Base-by-base conservation (phyloP, 2,888 invertebrate genomes). In the Phorcus lineatus region DNA sequence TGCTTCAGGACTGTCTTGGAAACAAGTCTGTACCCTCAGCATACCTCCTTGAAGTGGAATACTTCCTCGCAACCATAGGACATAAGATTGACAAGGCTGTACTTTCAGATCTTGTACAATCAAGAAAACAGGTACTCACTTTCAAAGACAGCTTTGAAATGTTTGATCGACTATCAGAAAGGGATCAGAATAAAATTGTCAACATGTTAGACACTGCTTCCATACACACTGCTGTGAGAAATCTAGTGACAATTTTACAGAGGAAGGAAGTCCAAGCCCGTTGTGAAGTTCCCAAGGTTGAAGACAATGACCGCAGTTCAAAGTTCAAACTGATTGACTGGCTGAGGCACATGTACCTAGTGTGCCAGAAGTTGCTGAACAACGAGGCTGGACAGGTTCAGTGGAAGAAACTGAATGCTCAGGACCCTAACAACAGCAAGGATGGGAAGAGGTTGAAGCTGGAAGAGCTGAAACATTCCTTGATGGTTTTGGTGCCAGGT, bases 361-460 rank as follows among this genome's bases (percentile, higher is more conserved):
- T 31, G 6, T 70, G 70, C 19, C 70, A 70, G 19, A 70, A 31
- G 40, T 70, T 36, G 70, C 40, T 70, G 13, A 70, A 31, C 36
- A 19, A 70, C 31, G 19, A 19, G 19, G 19, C 16, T 17, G 70
- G 70, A 19, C 70, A 40, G 19, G 11, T 70, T 0, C 70, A 16
- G 40, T 70, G 70, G 70, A 36, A n/a, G n/a, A 36, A 31, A 36
- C 36, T 70, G 19, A 24, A 57, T 11, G 70, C 36, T 7, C 28
- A 70, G 40, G 70, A 70, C 40, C 70, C 70, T 11, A 70, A 70
- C 70, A 70, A 70, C 70, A 70, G 40, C 40, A 70, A 70, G 40
- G 9, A 70, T 19, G 70, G 70, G 1, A 19, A 11, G 16, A 17
- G 70, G 31, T 40, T 70, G 70, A 70, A 40, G 19, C 13, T 40